These are phyloP conservation scores for Triops cancriformis DNA, from an alignment of 1,140 invertebrate species.

Conservation along the genomic window DNA sequence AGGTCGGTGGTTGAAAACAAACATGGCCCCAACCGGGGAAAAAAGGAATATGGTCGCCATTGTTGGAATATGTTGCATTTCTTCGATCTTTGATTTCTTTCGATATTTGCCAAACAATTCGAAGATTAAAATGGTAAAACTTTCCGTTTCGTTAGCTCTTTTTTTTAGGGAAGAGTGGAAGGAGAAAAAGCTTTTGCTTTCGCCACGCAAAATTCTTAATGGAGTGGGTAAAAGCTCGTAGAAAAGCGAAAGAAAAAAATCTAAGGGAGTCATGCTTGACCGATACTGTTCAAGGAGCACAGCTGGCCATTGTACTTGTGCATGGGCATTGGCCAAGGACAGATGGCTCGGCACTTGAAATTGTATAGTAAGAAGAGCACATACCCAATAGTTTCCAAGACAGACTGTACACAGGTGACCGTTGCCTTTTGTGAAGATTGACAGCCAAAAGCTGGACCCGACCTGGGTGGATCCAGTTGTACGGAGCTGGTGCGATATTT, in stretches of 20 bases:
- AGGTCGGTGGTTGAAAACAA: too few relatives aligned
- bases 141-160: too few relatives aligned
- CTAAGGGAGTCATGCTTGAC: conserved; percentile 1
- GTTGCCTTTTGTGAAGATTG: conserved; percentile 1
- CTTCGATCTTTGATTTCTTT: too few relatives aligned
- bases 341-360: not conserved
- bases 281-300: conserved; percentile 5
- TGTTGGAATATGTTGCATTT: too few relatives aligned
- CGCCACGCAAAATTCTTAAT: not conserved
- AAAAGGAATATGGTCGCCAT: too few relatives aligned
- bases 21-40: too few relatives aligned
- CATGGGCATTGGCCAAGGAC: conserved; percentile 12
- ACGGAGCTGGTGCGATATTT: not conserved
- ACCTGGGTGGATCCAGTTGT: not conserved
- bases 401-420: conserved; percentile 2
- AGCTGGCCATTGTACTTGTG: conserved; percentile 5
- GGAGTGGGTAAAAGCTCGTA: not conserved
- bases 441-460: not conserved
- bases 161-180: too few relatives aligned
- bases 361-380: not conserved
- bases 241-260: not conserved
- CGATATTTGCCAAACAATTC: too few relatives aligned
- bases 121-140: too few relatives aligned
- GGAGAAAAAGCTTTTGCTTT: too few relatives aligned
- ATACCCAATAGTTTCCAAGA: not conserved